A percentile compares a stretch with the other conserved stretches of the same genome.
phyloP scores from a whole-genome alignment of 1,140 invertebrate genomes.

The Papilio machaon region DNA sequence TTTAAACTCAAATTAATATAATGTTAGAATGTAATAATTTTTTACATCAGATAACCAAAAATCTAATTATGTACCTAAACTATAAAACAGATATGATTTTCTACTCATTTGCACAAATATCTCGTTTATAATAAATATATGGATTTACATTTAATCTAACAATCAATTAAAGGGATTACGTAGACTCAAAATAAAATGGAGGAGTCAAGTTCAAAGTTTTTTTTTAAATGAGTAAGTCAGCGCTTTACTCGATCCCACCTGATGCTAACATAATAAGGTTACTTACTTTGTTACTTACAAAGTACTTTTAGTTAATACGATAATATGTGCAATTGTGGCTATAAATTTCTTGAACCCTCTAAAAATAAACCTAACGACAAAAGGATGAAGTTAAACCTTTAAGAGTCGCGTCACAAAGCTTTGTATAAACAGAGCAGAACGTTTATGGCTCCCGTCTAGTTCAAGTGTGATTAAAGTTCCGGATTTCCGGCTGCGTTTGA shows the following conservation, averaged over 20 bases:
- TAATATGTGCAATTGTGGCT: not conserved
- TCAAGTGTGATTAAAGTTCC: conserved; percentile 38
- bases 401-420: conserved; percentile 35
- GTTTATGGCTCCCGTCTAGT: conserved; percentile 29
- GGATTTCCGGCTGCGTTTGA: conserved; percentile 36
- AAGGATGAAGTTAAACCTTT: conserved; percentile 29
- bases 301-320: no score
- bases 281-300: no score
- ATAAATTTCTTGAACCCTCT: not conserved
- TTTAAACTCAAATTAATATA: not conserved
- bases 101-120: not conserved
- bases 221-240: no score
- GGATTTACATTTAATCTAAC: not conserved
- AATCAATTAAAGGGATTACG: no score
- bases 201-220: no score
- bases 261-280: no score
- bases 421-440: conserved; percentile 25
- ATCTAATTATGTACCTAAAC: not conserved
- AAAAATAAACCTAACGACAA: conserved; percentile 22
- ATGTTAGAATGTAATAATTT: not conserved
- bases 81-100: not conserved
- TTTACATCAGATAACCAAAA: not conserved
- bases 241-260: no score
- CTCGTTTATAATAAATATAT: not conserved
- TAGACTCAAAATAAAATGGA: not conserved